Evolutionary conservation across 2,113 vertebrate species (phyloP), one percentile per base, ranked within the genome.

Genomic region (Ptilorrhoa leucosticta): DNA sequence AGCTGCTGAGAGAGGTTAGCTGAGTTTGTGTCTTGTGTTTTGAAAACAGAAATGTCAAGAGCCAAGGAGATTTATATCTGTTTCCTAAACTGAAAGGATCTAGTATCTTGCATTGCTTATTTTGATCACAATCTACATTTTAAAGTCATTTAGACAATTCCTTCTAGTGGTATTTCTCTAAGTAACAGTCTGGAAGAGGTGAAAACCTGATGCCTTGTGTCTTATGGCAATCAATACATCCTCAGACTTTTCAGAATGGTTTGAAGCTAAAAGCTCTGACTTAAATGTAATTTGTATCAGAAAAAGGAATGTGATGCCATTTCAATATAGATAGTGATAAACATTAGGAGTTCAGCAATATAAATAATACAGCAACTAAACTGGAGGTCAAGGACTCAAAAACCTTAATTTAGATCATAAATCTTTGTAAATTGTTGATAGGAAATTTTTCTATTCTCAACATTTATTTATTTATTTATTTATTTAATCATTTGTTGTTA

Each of bases 251-350:
- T 79, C 53, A 84, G 56, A 90, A 79, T n/a, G 27, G 13, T 78
- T 93, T 82, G 53, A 89, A 50, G 21, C 64, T 58, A 61, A 93
- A 83, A 71, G 64, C n/a, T 63, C 76, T 82, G 64, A 79, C 45
- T 93, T 86, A 84, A 87, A 72, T 94, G n/a, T 76, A 70, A 89
- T 96, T 90, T 95, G 27, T 66, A 82, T 79, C 53, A 79, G 79
- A 84, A 87, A 84, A 89, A 78, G 24, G 31, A 71, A 56, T 44
- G 18, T 66, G 44, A 63, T 79, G 26, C 35, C 27, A 35, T 70
- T 92, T 68, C 54, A 50, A 61, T 83, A 72, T 26, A 86, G 51
- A n/a, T 35, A 63, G 44, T 53, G 48, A 87, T 60, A 85, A 92
- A 79, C 15, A 39, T 9, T 40, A 17, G 13, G 22, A 90, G 78